These are phyloP conservation scores for Lycocorax pyrrhopterus DNA, from an alignment of 2,113 vertebrate species.

Conservation along the genomic window DNA sequence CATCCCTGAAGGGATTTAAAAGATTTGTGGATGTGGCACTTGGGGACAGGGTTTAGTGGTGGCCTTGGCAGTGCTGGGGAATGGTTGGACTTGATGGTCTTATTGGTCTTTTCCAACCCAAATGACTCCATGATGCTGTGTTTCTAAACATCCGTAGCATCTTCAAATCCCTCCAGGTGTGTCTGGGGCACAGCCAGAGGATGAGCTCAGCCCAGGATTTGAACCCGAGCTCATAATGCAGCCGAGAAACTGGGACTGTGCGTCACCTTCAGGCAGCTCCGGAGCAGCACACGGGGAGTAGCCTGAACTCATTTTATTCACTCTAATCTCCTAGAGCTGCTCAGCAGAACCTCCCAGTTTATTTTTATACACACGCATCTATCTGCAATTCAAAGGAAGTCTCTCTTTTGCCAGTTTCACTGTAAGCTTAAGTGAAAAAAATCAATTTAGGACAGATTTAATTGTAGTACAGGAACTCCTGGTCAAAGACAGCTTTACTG, in stretches of 20 bases:
- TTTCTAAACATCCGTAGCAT: background rate
- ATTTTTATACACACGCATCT: background rate
- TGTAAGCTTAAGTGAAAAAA: slow-evolving; percentile 33
- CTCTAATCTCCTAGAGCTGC: background rate
- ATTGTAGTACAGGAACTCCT: slow-evolving; percentile 16
- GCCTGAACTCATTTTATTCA: background rate
- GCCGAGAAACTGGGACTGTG: background rate
- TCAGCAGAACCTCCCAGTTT: slow-evolving; percentile 32
- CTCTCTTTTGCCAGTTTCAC: background rate
- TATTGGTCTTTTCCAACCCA: background rate
- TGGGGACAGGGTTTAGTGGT: background rate
- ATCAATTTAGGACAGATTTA: slow-evolving; percentile 40
- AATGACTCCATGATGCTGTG: background rate
- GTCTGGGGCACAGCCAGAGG: background rate
- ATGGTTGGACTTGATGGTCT: background rate
- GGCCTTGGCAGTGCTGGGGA: background rate
- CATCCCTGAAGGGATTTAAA: background rate
- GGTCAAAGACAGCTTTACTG: slow-evolving; percentile 47
- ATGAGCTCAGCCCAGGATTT: background rate
- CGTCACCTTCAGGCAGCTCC: background rate
- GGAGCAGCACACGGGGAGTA: background rate
- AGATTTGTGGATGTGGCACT: background rate
- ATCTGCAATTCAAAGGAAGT: background rate
- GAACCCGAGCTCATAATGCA: background rate
- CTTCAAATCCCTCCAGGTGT: background rate